Conservation (phyloP, 2,113 vertebrate species). For the Bombycilla garrulus region DNA sequence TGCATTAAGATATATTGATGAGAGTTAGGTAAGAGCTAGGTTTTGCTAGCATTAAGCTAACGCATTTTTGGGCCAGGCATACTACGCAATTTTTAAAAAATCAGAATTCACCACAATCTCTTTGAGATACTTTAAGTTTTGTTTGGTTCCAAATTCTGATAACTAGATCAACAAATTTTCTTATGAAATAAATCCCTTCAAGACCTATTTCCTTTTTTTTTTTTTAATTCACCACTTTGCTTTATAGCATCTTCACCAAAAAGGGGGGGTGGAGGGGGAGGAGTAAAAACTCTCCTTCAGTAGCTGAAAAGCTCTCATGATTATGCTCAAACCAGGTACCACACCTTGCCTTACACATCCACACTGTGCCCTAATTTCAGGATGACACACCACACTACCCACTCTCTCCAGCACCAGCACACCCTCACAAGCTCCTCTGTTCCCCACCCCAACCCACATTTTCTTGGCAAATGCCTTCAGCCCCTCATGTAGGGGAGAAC, state of each 20-base stretch:
- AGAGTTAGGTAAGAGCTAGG: not conserved
- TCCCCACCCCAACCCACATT: not conserved
- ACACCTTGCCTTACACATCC: not conserved
- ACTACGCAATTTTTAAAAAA: not conserved
- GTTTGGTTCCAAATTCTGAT: not conserved
- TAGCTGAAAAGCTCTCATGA: not conserved
- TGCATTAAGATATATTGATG: not conserved
- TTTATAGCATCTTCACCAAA: not conserved
- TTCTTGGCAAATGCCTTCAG: not conserved
- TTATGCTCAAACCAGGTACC: not conserved
- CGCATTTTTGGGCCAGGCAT: not conserved
- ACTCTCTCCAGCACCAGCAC: not conserved
- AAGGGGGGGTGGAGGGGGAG: fast-evolving
- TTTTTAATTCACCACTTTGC: not conserved
- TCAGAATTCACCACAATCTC: not conserved
- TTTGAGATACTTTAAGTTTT: not conserved
- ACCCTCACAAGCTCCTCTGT: not conserved
- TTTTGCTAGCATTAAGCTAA: not conserved
- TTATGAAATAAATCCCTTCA: not conserved
- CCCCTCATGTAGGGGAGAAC: not conserved
- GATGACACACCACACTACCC: not conserved
- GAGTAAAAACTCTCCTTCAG: not conserved
- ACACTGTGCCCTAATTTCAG: not conserved
- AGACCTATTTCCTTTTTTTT: not conserved
- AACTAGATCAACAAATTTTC: not conserved